Evolutionary conservation across 2,797 vertebrate species (phyloP).

Genomic region (Chloroceryle inda): DNA sequence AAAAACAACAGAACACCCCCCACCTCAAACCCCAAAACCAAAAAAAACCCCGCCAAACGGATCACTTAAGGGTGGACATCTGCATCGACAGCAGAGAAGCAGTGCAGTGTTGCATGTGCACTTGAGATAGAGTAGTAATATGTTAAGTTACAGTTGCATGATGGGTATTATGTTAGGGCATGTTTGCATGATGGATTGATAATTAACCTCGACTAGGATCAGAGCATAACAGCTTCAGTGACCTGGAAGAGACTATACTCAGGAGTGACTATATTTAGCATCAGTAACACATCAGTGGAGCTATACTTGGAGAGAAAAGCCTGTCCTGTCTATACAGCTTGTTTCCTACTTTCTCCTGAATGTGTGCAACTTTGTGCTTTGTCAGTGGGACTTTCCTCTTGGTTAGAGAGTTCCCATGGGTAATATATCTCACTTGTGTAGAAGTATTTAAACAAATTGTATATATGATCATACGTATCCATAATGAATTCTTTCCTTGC

Average conservation of each 20-base stretch:
- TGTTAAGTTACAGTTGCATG: not conserved
- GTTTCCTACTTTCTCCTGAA: not conserved
- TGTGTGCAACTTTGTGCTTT: rapidly evolving
- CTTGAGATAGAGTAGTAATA: not conserved
- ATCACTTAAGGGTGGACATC: not conserved
- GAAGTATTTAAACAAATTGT: not conserved
- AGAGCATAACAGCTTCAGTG: not conserved
- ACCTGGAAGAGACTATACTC: not conserved
- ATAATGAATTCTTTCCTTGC: not conserved
- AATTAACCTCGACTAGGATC: not conserved
- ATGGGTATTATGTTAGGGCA: not conserved
- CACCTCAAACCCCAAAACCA: too few species aligned
- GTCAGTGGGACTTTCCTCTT: not conserved
- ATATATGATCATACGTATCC: rapidly evolving
- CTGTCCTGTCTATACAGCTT: not conserved
- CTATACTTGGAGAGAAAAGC: not conserved
- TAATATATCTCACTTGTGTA: rapidly evolving
- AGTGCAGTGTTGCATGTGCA: too few species aligned
- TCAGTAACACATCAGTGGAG: not conserved
- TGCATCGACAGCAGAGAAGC: not conserved
- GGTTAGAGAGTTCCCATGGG: not conserved
- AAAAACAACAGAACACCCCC: too few species aligned
- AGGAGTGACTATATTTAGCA: not conserved
- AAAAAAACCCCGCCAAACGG: rapidly evolving
- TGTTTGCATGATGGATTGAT: not conserved